Evolutionary conservation across 35 echinoderm and acorn worm genomes (phyloP), one percentile per base, ranked within the genome.

Genomic region (Lytechinus pictus): DNA sequence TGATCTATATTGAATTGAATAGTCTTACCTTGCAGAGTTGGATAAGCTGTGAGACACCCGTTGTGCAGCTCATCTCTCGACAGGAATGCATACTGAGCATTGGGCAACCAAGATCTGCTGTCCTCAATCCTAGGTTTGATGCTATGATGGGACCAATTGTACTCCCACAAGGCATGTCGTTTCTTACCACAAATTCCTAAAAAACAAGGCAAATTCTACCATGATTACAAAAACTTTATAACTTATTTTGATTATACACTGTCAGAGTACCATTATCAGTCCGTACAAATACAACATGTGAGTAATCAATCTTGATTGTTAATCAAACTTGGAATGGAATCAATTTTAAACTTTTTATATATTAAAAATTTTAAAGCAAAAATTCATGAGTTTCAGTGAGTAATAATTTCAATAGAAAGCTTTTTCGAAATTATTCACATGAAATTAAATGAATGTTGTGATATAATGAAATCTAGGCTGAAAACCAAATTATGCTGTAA

Each of bases 41-140:
- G 21, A 60, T 96, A 27, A 96, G 94, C 27, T 99, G 98, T 9
- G 92, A 27, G 61, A 99, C 95, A 1, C 97, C 96, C 8, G 97
- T 94, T 2, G 96, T 97, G 94, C 98, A 99, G 86, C 95, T 96
- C 95, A 98, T 96, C 87, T 99, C 98, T 52, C 98, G 52, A 66
- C 97, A 98, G 13, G 98, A 99, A 94, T 99, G 98, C 98, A 99
- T 99, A 28, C 97, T 96, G 1, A 99, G 95, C 94, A 97, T 97
- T 3, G 98, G 98, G 4, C 94, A 95, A 5, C 98, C 98, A 21
- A 99, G 89, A 92, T 99, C 98, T 9, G 96, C 95, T 3, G 98
- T 99, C 88, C 97, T 96, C 79, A 99, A 87, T 10, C 98, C 98
- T 7, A 99, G 94, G 91, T 99, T 99, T 6, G 98, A 94, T 28